Conservation (phyloP, 2,888 invertebrate genomes). For the Tillus elongatus region DNA sequence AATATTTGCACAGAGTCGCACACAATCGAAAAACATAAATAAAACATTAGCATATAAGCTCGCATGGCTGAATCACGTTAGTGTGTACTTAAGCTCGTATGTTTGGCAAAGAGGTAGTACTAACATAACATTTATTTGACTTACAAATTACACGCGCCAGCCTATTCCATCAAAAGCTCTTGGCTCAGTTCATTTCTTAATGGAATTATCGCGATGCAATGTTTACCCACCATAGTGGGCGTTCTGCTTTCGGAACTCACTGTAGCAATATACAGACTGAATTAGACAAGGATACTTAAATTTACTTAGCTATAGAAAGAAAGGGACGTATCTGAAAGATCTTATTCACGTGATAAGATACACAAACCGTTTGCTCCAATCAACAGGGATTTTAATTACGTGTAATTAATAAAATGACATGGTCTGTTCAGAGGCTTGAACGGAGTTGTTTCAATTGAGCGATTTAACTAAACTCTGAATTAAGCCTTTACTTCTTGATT, state of each 20-base stretch:
- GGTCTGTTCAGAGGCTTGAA: constrained; percentile 24
- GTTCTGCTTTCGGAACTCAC: constrained; percentile 4
- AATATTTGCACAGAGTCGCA: no score
- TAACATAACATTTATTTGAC: constrained; percentile 39
- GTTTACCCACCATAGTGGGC: constrained; percentile 34
- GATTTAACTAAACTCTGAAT: background rate
- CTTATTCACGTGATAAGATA: constrained; percentile 22
- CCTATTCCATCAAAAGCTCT: constrained; percentile 35
- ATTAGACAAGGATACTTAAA: no score
- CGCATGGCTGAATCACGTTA: constrained; percentile 23
- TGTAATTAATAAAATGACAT: constrained; percentile 37
- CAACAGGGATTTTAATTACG: constrained; percentile 37
- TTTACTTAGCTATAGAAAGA: no score
- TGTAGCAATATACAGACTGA: no score
- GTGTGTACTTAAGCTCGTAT: constrained; percentile 25
- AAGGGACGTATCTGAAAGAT: no score
- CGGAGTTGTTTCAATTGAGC: background rate
- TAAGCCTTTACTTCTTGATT: background rate
- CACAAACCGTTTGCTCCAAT: constrained; percentile 37
- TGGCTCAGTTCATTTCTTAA: constrained; percentile 41
- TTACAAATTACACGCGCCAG: constrained; percentile 37
- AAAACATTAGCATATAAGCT: constrained; percentile 31
- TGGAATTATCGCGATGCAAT: constrained; percentile 38
- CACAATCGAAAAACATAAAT: constrained; percentile 7
- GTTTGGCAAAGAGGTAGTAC: constrained; percentile 18